phyloP scores from a whole-genome alignment of 2,797 vertebrate species.

The Threskiornis aethiopicus region DNA sequence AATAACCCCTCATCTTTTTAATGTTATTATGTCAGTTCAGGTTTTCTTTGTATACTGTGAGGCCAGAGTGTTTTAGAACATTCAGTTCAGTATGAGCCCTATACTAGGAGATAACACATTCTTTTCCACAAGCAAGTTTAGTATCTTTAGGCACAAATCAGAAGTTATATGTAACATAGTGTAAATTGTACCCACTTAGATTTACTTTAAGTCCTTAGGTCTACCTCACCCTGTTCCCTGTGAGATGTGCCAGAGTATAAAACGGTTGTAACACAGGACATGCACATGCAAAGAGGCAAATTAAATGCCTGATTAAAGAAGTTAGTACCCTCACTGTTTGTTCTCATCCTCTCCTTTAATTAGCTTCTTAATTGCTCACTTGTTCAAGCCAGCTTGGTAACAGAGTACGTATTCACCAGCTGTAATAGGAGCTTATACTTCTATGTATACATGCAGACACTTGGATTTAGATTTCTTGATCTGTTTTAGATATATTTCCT shows the following conservation, averaged over 20 bases:
- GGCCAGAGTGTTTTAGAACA: neutral
- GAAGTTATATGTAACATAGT: neutral
- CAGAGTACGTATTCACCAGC: neutral
- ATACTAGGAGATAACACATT: neutral
- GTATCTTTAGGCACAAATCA: neutral
- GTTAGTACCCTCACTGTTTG: neutral
- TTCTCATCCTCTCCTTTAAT: neutral
- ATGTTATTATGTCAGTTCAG: neutral
- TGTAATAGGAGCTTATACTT: neutral
- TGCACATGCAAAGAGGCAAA: neutral
- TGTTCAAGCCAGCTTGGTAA: neutral
- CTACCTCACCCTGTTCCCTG: neutral
- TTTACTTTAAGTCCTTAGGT: neutral
- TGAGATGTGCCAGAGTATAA: neutral
- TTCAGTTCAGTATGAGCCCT: neutral
- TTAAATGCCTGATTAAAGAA: constrained; percentile 9
- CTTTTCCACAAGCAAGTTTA: neutral
- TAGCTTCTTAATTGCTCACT: constrained; percentile 14
- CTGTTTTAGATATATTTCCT: neutral
- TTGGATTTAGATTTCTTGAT: neutral
- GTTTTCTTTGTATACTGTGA: neutral
- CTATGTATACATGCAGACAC: neutral
- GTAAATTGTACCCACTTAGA: neutral
- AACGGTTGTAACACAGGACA: neutral
- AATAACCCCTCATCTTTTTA: neutral